Percentiles rank a stretch among this genome's conserved stretches.
These are phyloP conservation scores for Plusia festucae DNA, from an alignment of 2,888 invertebrate species.

Conservation along the genomic window DNA sequence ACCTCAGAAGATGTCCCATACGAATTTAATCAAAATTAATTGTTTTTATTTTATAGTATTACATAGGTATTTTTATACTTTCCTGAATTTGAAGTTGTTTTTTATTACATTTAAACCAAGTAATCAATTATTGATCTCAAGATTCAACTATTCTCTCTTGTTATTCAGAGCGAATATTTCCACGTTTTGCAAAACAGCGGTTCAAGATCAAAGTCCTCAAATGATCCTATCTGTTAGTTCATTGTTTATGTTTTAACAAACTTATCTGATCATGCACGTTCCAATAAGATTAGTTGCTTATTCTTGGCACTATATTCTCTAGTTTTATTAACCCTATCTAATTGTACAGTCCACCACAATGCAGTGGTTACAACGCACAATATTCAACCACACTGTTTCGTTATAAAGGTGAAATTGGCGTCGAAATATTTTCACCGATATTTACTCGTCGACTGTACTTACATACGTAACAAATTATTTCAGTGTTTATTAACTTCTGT, in stretches of 20 bases:
- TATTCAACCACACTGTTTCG: neutral
- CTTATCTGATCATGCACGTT: constrained; percentile 33
- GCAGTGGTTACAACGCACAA: neutral
- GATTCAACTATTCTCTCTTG: neutral
- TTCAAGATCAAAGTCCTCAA: constrained; percentile 19
- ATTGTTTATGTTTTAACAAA: constrained; percentile 31
- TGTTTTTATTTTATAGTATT: too few relatives aligned
- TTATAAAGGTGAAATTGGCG: too few relatives aligned
- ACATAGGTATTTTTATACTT: too few relatives aligned
- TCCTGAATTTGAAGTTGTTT: too few relatives aligned
- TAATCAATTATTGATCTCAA: neutral
- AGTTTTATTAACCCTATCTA: neutral
- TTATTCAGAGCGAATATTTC: neutral
- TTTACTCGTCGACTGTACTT: neutral
- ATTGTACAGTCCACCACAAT: neutral
- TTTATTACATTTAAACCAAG: too few relatives aligned
- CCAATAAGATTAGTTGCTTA: constrained; percentile 23
- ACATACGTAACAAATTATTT: neutral
- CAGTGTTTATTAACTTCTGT: neutral
- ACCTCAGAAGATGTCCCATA: too few relatives aligned
- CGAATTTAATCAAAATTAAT: too few relatives aligned
- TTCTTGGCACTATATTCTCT: constrained; percentile 19
- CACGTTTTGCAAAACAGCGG: neutral
- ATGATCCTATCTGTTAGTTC: constrained; percentile 34
- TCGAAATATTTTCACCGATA: neutral